Percentiles rank a stretch among this genome's conserved stretches.
Conservation (phyloP, 2,797 vertebrate species). For the Clamator glandarius region DNA sequence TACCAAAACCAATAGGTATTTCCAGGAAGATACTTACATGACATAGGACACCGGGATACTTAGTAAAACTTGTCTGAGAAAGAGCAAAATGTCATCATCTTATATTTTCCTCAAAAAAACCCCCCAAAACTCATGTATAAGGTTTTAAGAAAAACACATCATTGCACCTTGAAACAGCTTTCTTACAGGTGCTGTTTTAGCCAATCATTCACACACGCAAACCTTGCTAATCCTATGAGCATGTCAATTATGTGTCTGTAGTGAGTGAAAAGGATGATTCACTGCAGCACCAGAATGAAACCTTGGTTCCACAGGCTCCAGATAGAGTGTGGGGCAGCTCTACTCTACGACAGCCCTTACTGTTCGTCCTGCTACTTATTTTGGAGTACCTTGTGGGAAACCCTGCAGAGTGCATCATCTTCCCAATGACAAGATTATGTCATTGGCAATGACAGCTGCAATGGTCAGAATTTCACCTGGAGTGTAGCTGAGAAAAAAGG, state of each 20-base stretch:
- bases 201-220: background rate
- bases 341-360: background rate
- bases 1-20: background rate
- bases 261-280: background rate
- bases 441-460: background rate
- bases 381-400: background rate
- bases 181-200: background rate
- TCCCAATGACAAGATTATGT: background rate
- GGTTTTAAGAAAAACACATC: background rate
- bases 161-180: background rate
- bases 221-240: background rate
- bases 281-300: background rate
- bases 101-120: background rate
- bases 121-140: background rate
- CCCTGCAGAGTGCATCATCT: background rate
- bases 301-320: background rate
- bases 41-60: background rate
- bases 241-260: background rate
- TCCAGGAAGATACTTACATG: background rate
- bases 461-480: background rate
- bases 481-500: background rate
- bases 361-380: background rate
- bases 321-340: accelerated
- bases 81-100: accelerated
- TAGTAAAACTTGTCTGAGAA: background rate